phyloP scores from a whole-genome alignment of 1,140 invertebrate species.

The Trialeurodes vaporariorum region DNA sequence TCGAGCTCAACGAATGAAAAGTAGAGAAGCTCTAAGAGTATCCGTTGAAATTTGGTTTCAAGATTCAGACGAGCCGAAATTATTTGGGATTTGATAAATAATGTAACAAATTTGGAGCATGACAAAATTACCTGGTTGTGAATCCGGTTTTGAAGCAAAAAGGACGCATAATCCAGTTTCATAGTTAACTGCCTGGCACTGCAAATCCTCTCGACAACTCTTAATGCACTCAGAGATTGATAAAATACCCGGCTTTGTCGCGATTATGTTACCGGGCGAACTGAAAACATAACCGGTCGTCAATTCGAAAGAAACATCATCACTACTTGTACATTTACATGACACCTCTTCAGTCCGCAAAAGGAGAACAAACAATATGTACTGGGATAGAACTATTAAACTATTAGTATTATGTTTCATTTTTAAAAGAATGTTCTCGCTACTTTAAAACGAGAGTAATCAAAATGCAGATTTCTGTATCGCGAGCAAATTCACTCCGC shows the following conservation, averaged over 20 bases:
- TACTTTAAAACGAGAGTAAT: no score
- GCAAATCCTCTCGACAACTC: conserved; percentile 72
- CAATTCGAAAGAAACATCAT: conserved; percentile 78
- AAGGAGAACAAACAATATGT: not conserved
- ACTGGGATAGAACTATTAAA: not conserved
- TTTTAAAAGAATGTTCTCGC: no score
- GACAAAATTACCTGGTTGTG: conserved; percentile 72
- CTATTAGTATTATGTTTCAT: not conserved
- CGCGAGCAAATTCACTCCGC: no score
- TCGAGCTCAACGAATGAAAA: no score
- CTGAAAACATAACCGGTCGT: conserved; percentile 83
- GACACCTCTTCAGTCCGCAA: not conserved
- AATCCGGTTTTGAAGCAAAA: conserved; percentile 73
- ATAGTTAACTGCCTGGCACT: conserved; percentile 81
- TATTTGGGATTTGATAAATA: no score
- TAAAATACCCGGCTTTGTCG: conserved; percentile 74
- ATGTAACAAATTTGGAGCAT: no score
- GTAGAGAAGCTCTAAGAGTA: no score
- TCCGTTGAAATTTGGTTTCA: no score
- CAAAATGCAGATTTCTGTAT: no score
- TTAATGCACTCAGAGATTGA: conserved; percentile 84
- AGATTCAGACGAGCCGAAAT: no score
- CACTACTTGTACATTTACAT: conserved; percentile 26
- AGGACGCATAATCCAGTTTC: conserved; percentile 87
- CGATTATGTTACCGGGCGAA: conserved; percentile 69